Evolutionary conservation across 2,113 vertebrate species (phyloP).

Genomic region (Passer domesticus): DNA sequence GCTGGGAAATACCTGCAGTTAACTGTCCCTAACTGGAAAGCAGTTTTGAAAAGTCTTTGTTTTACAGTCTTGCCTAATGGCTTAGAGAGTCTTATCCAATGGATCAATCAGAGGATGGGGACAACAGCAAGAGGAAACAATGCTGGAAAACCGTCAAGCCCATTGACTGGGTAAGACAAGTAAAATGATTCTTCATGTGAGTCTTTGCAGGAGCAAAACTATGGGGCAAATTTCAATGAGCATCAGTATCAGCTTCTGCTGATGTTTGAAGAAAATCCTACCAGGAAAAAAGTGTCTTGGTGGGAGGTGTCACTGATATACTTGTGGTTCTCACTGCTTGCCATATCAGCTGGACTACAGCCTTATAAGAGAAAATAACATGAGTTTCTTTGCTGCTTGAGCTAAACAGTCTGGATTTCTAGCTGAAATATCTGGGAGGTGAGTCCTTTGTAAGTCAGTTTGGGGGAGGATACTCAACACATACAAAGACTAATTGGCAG

Average conservation of each 20-base stretch:
- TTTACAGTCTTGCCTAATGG: background rate
- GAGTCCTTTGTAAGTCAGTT: conserved; percentile 22
- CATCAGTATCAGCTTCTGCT: background rate
- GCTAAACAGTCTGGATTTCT: background rate
- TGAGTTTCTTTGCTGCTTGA: background rate
- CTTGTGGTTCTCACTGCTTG: background rate
- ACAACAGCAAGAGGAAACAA: background rate
- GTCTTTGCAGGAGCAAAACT: background rate
- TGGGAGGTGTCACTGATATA: background rate
- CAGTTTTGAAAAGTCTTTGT: background rate
- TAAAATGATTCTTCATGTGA: background rate
- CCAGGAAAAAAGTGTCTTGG: background rate
- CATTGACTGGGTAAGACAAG: background rate
- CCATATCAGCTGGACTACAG: background rate
- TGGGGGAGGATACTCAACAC: conserved; percentile 29
- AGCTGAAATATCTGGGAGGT: conserved; percentile 1
- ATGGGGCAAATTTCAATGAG: background rate
- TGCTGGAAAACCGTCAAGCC: background rate
- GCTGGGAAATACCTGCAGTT: background rate
- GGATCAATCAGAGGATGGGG: background rate
- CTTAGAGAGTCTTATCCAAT: background rate
- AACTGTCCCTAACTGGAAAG: background rate
- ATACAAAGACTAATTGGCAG: conserved; percentile 48
- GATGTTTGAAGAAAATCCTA: background rate
- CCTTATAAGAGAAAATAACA: background rate